Base-by-base conservation (phyloP, 2,888 invertebrate genomes). In the Tachystola acroxantha region DNA sequence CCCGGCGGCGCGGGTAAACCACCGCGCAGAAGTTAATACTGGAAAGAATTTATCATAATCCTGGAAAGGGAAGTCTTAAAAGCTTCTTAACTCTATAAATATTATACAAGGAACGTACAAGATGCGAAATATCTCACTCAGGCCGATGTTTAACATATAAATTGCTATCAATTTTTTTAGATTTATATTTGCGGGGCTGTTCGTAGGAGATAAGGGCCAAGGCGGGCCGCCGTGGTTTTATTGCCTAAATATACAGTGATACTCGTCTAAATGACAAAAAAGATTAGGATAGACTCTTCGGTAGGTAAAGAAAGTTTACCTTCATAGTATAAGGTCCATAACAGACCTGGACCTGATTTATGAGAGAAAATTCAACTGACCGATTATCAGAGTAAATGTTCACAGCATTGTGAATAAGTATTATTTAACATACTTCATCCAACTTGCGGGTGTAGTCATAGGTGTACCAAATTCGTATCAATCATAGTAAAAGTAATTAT, bases 71-170 rank as follows among this genome's bases (percentile, higher is more conserved):
- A 43, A 40, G 41, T 43, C 39, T 40, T 45, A 42, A 50, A 48
- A 42, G 48, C 50, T 47, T 46, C 40, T 46, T 40, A 27, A 40
- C 36, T 45, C 39, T 45, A 50, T 46, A 46, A 48, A 44, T 59
- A 68, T 57, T 57, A 60, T 56, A 55, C 57, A 58, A 40, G 55
- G 56, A 63, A 56, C 62, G 58, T 53, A 64, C 53, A 66, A 66
- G 64, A 62, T 62, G 67, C 60, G 59, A 58, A 73, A 75, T 69
- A 78, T 76, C 74, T 79, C 68, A 74, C 67, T 77, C 68, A 63
- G 61, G 54, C 58, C 67, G 65, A 71, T 78, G 78, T 72, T 81
- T 80, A 75, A 77, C 81, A 79, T 81, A 81, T 80, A 81, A 80
- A 81, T 79, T 79, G 76, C 69, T 74, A 77, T 78, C 70, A 75